Evolutionary conservation across 2,888 invertebrate genomes (phyloP), one percentile per base, ranked within the genome.

Genomic region (Pristionchus fissidentatus): DNA sequence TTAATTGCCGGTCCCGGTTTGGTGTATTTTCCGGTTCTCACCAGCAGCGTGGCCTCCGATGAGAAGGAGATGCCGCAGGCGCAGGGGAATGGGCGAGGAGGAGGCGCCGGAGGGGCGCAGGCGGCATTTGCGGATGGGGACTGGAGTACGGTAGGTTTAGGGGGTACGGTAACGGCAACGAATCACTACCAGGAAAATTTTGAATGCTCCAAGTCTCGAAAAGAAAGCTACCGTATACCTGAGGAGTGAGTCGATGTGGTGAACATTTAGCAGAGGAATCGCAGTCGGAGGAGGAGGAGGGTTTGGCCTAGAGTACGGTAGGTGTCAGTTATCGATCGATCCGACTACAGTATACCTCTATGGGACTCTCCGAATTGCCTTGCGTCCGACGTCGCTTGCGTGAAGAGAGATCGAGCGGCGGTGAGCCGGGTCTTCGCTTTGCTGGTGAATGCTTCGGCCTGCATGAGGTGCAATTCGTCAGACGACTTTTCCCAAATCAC

Each of bases 1-100:
- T 13, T n/a, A n/a, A 19, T 55, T 55, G 55, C 7, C 55, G 55
- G 55, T 26, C 26, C 55, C n/a, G 38, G 66, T 10, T 62, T 10
- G 35, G 8, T 8, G n/a, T 15, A 73, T 29, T 73, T 26, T 38
- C 79, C 38, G 41, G 26, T n/a, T 26, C 52, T 46, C 49, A 70
- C 82, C 66, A 49, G 46, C 5, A 82, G 46, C 29, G 82, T 82
- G 7, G 66, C 26, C 32, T 82, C 82, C 38, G 66, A 10, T 7
- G 82, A 82, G 52, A 82, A 82, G 2, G 66, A 66, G 22, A 66
- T 49, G 32, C 82, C 82, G 38, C 82, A 82, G 0, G 66, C 13
- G 70, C 82, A 82, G 22, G 41, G 32, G 52, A 82, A 82, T 19
- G 80, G 80, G 10, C 49, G 52, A n/a, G 78, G 78, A 22, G 8